Evolutionary conservation across 2,113 vertebrate species (phyloP).

Genomic region (Scatophagus argus): DNA sequence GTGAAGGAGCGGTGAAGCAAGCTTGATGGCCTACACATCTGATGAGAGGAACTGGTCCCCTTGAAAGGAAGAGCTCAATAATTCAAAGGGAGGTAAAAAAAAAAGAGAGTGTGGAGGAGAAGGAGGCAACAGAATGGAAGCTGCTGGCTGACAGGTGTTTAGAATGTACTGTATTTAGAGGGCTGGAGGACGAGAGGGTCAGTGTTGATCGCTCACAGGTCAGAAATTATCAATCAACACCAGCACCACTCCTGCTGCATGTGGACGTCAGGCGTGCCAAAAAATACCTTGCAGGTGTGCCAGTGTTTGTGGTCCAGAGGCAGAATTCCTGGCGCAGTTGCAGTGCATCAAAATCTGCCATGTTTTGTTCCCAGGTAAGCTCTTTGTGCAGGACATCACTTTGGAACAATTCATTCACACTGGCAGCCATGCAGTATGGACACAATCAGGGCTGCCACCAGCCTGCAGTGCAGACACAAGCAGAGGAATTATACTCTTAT

Average conservation of each 20-base stretch:
- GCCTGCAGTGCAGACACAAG: constrained; percentile 71
- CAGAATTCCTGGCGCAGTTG: constrained; percentile 54
- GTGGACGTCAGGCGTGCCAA: constrained; percentile 41
- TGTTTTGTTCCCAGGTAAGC: constrained; percentile 74
- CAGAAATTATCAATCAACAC: constrained; percentile 57
- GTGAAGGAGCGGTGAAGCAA: constrained; percentile 80
- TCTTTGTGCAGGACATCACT: constrained; percentile 75
- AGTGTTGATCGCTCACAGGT: constrained; percentile 38
- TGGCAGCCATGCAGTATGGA: constrained; percentile 70
- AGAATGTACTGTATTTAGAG: constrained; percentile 46
- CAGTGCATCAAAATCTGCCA: constrained; percentile 64
- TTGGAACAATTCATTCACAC: constrained; percentile 75
- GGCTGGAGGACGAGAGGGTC: constrained; percentile 17
- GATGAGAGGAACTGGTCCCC: constrained; percentile 72
- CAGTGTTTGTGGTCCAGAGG: constrained; percentile 39
- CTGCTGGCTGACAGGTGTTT: constrained; percentile 43
- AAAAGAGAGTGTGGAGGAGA: constrained; percentile 38
- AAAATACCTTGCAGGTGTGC: constrained; percentile 40
- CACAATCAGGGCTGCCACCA: constrained; percentile 74
- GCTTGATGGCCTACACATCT: constrained; percentile 78
- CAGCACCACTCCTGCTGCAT: constrained; percentile 28
- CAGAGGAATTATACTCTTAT: constrained; percentile 76
- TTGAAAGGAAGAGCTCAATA: constrained; percentile 81
- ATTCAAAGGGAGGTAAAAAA: constrained; percentile 72
- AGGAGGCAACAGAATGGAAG: constrained; percentile 31